Base-by-base conservation (phyloP, 1,140 invertebrate species). In the Oryctes rhinoceros region DNA sequence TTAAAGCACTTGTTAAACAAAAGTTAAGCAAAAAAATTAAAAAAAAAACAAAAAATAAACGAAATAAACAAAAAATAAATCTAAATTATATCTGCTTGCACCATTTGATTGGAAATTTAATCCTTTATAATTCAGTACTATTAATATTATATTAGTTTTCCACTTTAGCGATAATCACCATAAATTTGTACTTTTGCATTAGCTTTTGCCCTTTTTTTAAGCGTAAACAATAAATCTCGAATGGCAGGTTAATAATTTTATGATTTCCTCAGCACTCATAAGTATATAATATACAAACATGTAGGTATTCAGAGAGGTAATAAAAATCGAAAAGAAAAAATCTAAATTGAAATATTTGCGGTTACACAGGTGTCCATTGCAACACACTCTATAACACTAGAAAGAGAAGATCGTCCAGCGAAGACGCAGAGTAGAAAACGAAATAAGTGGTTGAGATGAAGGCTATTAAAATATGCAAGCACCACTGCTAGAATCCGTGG, bases 391-490 rank as follows among this genome's bases (percentile, higher is more conserved):
- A 59, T 7, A 71, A 30, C 65, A 20, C 24, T 37, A 71, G 4
- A 24, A 15, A 10, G 24, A 13, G 35, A 13, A 35, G 1, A 11
- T 71, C 65, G 0, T 4, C 11, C 20, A 24, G 10, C 24, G 11
- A 30, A 59, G 53, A 15, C 65, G 65, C 9, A 35, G 11, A 15
- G 65, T 9, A 35, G 20, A 71, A 71, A 30, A 24, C 65, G 65
- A 71, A 62, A 35, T 71, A 24, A 13, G 20, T 71, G 20, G 20
- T 71, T 35, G 10, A 71, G 65, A 71, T 37, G 18, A 71, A 76
- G 37, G 75, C 39, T 49, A 76, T 76, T 76, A 47, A 76, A 76
- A 76, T 76, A 76, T 76, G 75, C 75, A 76, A 47, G 75, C n/a
- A 74, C 15, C 53, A 59, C 15, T 59, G 24, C 18, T 71, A 49